Evolutionary conservation across 2,888 invertebrate genomes (phyloP), one percentile per base, ranked within the genome.

Genomic region (Mantis religiosa): DNA sequence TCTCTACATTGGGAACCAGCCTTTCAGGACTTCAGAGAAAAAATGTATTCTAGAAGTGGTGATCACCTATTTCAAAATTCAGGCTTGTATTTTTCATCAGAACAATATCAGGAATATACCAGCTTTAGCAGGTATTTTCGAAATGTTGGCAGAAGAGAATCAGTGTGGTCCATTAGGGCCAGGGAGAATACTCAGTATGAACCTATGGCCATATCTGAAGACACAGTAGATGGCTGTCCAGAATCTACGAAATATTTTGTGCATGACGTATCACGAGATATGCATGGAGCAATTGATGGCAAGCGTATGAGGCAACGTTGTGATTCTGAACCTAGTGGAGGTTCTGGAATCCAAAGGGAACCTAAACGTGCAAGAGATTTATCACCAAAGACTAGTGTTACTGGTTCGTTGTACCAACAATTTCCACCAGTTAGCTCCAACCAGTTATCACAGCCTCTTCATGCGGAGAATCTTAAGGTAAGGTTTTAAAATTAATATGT

Each of bases 301-400:
- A 90, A 90, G 82, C 82, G 90, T 27, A 28, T 90, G 20, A 88
- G 90, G 8, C 90, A 90, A 83, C 71, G 90, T 20, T 89, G 90
- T 28, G 90, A 90, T 47, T 90, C 90, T 25, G 90, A 90, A 83
- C 90, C 90, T 25, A 88, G 90, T 28, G 83, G 87, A 27, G 87
- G 88, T n/a, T 87, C 47, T 47, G 87, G 84, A 27, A 81, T 28
- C 27, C 41, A 84, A 41, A 84, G 89, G 82, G 90, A 90, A 54
- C 84, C 90, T 28, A 90, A 90, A 54, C 88, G 90, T 30, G 89
- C 90, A n/a, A 54, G 90, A 87, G 90, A 90, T 88, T 85, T 54
- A 25, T 90, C 90, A 20, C 89, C 90, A 28, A 47, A 71, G 54
- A 71, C 54, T 71, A 71, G 54, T 71, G 54, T 71, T 20, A 20